phyloP scores from a whole-genome alignment of 2,797 vertebrate species.

The Hyperoplus lanceolatus region DNA sequence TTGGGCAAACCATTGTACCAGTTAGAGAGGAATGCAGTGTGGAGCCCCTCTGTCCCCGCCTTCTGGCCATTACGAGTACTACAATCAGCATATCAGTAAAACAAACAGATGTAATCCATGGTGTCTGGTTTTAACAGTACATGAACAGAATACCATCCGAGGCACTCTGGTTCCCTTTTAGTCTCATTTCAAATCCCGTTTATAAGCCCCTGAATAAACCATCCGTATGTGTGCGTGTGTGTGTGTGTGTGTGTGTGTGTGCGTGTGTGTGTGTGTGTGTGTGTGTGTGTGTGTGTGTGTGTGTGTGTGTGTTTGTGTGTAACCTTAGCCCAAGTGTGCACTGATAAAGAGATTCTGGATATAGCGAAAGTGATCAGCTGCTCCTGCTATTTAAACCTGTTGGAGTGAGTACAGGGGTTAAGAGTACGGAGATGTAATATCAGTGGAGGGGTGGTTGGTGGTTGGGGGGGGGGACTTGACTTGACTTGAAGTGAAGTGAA shows the following conservation, averaged over 20 bases:
- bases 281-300: slow-evolving; percentile 3
- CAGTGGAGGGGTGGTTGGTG: slow-evolving; percentile 28
- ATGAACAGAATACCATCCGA: slow-evolving; percentile 12
- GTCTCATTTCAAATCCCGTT: neutral
- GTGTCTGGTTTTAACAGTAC: slow-evolving; percentile 6
- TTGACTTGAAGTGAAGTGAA: slow-evolving; percentile 3
- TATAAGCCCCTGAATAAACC: slow-evolving; percentile 13
- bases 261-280: slow-evolving; percentile 12
- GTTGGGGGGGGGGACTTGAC: neutral
- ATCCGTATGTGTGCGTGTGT: slow-evolving; percentile 21
- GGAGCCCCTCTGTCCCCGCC: slow-evolving; percentile 20
- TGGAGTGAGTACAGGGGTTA: slow-evolving; percentile 51
- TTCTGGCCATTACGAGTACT: slow-evolving; percentile 25
- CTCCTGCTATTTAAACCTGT: slow-evolving; percentile 74
- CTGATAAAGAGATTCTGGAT: slow-evolving; percentile 62
- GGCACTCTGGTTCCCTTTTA: neutral
- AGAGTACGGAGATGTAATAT: slow-evolving; percentile 59
- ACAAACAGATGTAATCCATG: neutral
- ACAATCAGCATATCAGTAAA: slow-evolving; percentile 19
- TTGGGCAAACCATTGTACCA: neutral
- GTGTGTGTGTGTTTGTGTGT: slow-evolving; percentile 10
- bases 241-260: slow-evolving; percentile 35
- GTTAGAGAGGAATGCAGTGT: neutral
- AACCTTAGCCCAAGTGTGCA: slow-evolving; percentile 48
- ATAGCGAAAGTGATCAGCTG: slow-evolving; percentile 70